Evolutionary conservation across 1,140 invertebrate species (phyloP), one percentile per base, ranked within the genome.

Genomic region (Lordiphosa clarofinis): DNA sequence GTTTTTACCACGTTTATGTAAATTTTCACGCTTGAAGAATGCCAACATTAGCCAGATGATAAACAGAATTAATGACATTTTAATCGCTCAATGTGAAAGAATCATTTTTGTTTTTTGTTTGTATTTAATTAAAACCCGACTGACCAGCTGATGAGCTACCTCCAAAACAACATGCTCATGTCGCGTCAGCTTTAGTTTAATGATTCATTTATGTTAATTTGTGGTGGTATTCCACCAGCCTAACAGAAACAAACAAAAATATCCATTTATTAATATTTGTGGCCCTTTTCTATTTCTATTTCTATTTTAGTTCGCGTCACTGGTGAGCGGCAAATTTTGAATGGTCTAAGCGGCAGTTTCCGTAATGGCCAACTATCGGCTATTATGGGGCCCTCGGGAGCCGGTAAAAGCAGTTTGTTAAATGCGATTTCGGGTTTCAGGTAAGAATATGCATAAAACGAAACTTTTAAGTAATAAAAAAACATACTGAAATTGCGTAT

Each of bases 311-410:
- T 84, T 64, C 82, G 87, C 59, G 68, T 84, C 9, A 76, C 67
- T 44, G 76, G 73, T 3, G 56, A 79, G 11, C 87, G 81, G 11
- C 69, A 68, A 87, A 64, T 95, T 57, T 87, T 95, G 5, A 92
- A 94, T 88, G 91, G 91, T 47, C 92, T 94, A 1, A 92, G 92
- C 61, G 94, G 94, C 43, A 91, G 90, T 68, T 94, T 95, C 81
- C 91, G 90, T 60, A 93, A 94, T 36, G 95, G 95, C 7, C 92
- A 96, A 67, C 90, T 96, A 55, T 93, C 94, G 6, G 95, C 94
- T 15, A 96, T 96, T 67, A 95, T 96, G 94, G 95, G 95, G 33
- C 95, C 95, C 11, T 95, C 94, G 1, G 95, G 95, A 38, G 94
- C 95, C 31, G 95, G 95, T 44, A 96, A 96, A 90, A 94, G 93